phyloP scores from a whole-genome alignment of 2,888 invertebrate species.

The Catocala sponsa region DNA sequence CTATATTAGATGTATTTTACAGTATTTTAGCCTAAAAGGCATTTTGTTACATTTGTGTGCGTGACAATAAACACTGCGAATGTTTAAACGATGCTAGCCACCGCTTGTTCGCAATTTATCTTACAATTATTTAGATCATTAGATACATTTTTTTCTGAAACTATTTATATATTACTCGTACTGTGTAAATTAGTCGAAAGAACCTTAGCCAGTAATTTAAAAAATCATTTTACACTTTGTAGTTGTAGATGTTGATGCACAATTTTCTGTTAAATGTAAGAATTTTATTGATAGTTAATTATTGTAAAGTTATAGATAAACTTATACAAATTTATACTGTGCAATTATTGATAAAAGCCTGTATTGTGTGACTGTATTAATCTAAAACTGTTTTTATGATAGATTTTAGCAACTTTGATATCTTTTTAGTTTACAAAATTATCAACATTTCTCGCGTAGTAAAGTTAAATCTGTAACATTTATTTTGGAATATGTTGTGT shows the following conservation, averaged over 20 bases:
- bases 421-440: constrained; percentile 23
- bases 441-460: constrained; percentile 2
- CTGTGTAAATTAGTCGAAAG: constrained; percentile 53
- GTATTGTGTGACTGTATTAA: constrained; percentile 38
- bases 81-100: constrained; percentile 11
- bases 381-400: constrained; percentile 38
- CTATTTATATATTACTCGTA: constrained; percentile 38
- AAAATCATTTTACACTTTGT: constrained; percentile 70
- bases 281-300: constrained; percentile 57
- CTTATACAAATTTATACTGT: constrained; percentile 54
- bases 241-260: constrained; percentile 84
- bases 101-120: constrained; percentile 9
- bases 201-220: constrained; percentile 67
- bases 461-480: no score
- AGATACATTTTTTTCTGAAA: constrained; percentile 27
- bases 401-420: constrained; percentile 30
- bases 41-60: constrained; percentile 22
- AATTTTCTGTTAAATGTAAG: constrained; percentile 71
- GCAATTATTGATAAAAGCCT: constrained; percentile 50
- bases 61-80: constrained; percentile 13
- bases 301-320: constrained; percentile 60
- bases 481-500: no score
- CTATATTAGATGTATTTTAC: constrained; percentile 10
- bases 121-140: constrained; percentile 11
- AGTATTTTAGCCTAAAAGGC: constrained; percentile 34